A percentile compares a stretch with the other conserved stretches of the same genome.
Conservation (phyloP, 2,113 vertebrate species). For the Brachypodius melanocephalos region DNA sequence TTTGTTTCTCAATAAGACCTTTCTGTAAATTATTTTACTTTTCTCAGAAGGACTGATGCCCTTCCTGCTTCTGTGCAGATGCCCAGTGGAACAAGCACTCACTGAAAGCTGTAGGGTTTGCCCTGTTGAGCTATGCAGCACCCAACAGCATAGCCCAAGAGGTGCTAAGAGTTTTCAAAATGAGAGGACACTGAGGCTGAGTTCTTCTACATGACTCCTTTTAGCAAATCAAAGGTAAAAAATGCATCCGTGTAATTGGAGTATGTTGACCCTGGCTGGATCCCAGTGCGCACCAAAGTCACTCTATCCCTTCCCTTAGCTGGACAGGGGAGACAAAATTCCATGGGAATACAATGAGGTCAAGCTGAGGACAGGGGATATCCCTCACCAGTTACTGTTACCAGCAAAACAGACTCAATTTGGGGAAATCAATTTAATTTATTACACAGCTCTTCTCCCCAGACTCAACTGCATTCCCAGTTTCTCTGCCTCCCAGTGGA, state of each 20-base stretch:
- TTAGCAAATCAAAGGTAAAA: not conserved
- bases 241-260: not conserved
- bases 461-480: not conserved
- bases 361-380: not conserved
- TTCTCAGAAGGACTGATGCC: not conserved
- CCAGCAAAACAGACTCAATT: not conserved
- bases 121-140: not conserved
- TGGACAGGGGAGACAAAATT: not conserved
- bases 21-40: not conserved
- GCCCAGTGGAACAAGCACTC: not conserved
- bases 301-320: not conserved
- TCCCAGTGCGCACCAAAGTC: not conserved
- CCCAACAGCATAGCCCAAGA: fast-evolving
- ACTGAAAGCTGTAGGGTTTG: not conserved
- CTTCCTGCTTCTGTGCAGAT: not conserved
- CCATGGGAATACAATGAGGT: not conserved
- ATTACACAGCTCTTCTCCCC: not conserved
- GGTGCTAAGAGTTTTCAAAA: not conserved
- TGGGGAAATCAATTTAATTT: not conserved
- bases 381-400: not conserved
- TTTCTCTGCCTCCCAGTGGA: not conserved
- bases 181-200: fast-evolving
- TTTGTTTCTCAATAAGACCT: not conserved
- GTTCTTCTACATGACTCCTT: not conserved
- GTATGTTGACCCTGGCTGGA: not conserved